Evolutionary conservation across 2,113 vertebrate genomes (phyloP), one percentile per base, ranked within the genome.

Genomic region (Forbesichthys papilliferus): DNA sequence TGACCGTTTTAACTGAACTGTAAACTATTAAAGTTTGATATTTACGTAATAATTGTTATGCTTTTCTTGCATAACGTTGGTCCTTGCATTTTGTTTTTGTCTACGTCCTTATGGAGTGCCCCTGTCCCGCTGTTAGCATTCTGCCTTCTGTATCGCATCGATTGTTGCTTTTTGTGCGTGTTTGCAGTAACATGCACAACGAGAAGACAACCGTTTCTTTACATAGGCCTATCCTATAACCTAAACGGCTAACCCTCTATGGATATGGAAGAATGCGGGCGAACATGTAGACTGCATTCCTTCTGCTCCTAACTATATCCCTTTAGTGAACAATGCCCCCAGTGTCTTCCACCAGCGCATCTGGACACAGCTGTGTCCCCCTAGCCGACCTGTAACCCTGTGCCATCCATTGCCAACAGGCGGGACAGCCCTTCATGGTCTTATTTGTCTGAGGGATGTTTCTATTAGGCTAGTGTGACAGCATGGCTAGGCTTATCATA

Each of bases 331-430:
- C 90, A 92, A 92, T 89, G 87, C 86, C 12, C 78, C 69, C 75
- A 80, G 76, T 91, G 90, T 90, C 60, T 84, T 64, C 73, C 0
- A 5, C 64, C 18, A 63, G 54, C 82, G 75, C 89, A 84, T 86
- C 88, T 90, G 86, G 85, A 85, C 84, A 81, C 90, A 88, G 86
- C 89, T 90, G 91, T 78, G 75, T 78, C 78, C 36, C 76, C 78
- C 36, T 27, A 65, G 62, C 62, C 55, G 53, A 48, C 67, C 64
- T 58, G 55, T 57, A 62, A 68, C 73, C 59, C 51, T 69, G 34
- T 34, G 54, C 59, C 66, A 64, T 68, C 46, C 51, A 64, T 58
- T 36, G 55, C 4, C 54, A 53, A 73, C 68, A 1, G 36, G 36
- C 36, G 7, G 69, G 66, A 20, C 66, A 48, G 14, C 52, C n/a